phyloP scores from a whole-genome alignment of 2,797 vertebrate species.

The Argya squamiceps region DNA sequence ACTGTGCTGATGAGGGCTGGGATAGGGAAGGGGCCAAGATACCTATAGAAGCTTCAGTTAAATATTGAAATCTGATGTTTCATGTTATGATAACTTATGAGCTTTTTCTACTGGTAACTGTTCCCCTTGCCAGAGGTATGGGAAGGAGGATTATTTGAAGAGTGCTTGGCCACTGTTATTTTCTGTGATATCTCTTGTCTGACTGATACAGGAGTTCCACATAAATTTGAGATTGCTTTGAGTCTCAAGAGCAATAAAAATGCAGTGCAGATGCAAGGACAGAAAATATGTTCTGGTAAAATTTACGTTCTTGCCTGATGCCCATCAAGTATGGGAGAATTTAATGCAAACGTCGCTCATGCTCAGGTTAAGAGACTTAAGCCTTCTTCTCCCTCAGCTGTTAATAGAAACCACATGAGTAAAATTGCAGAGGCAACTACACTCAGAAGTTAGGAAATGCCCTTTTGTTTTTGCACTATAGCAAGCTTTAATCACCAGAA shows the following conservation, averaged over 20 bases:
- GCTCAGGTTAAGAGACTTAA: background rate
- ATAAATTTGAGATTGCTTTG: background rate
- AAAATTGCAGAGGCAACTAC: background rate
- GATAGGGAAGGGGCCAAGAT: background rate
- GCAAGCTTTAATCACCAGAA: constrained; percentile 42
- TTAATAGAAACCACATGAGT: background rate
- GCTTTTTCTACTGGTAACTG: background rate
- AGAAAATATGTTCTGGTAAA: background rate
- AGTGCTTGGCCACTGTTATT: background rate
- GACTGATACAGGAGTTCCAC: background rate
- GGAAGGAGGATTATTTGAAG: background rate
- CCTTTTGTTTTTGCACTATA: background rate
- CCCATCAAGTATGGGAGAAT: background rate
- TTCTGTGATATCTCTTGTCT: background rate
- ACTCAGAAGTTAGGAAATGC: constrained; percentile 10
- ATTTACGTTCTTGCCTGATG: background rate
- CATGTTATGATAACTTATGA: background rate
- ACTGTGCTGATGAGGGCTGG: background rate
- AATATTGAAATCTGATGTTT: constrained; percentile 21
- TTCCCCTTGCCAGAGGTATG: background rate
- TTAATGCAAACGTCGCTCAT: background rate
- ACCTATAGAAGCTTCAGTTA: background rate
- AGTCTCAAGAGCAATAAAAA: background rate
- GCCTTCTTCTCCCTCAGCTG: background rate
- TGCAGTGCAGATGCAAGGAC: background rate